Conservation (phyloP, 2,797 vertebrate genomes). For the Sebastes matsubarae region DNA sequence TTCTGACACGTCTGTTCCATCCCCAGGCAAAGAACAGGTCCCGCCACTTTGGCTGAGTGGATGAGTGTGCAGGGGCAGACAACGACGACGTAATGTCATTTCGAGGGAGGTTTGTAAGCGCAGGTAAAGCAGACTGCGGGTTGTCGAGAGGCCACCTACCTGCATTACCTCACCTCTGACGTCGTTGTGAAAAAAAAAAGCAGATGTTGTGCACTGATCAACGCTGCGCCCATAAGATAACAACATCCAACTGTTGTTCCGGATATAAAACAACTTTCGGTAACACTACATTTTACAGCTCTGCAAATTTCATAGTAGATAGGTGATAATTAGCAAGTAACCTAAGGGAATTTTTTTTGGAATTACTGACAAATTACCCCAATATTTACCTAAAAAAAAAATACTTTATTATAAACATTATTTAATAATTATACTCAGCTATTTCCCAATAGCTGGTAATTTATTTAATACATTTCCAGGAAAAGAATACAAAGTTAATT, state of each 20-base stretch:
- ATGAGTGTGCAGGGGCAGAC: constrained; percentile 22
- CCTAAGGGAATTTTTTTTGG: accelerated
- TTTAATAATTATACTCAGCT: no score
- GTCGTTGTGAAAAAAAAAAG: constrained; percentile 5
- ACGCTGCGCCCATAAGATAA: background rate
- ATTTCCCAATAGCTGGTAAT: no score
- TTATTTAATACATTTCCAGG: no score
- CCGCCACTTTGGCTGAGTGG: constrained; percentile 36
- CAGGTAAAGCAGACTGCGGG: constrained; percentile 29
- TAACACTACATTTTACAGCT: no score
- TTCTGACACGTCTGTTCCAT: constrained; percentile 57
- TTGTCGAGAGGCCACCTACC: constrained; percentile 56
- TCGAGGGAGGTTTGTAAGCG: constrained; percentile 18
- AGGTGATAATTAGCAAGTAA: no score
- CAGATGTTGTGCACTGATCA: constrained; percentile 27
- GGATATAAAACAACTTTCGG: background rate
- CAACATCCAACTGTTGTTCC: background rate
- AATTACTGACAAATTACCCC: no score
- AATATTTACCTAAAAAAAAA: no score
- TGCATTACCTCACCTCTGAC: constrained; percentile 60
- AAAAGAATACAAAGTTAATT: no score
- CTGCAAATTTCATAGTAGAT: no score
- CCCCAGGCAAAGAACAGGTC: constrained; percentile 47
- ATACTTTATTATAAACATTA: no score
- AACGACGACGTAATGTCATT: constrained; percentile 37